These are phyloP conservation scores for Cyanistes caeruleus DNA, from an alignment of 2,113 vertebrate genomes.

Conservation along the genomic window DNA sequence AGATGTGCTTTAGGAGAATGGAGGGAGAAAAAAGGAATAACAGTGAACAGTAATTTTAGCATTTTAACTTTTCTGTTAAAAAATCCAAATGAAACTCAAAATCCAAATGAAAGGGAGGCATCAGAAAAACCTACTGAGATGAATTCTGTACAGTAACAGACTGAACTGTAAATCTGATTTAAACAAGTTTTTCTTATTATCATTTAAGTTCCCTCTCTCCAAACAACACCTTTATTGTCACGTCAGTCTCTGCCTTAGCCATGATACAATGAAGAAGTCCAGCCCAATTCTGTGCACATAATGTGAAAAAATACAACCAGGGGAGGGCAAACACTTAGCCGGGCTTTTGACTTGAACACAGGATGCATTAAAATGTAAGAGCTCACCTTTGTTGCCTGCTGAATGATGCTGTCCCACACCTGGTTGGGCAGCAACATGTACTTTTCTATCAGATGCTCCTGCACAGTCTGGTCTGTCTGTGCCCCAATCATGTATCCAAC, in stretches of 20 bases:
- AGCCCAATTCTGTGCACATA: rapidly evolving
- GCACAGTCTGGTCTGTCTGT: conserved; percentile 96
- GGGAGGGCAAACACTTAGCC: neutral
- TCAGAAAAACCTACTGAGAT: neutral
- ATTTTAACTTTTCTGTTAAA: neutral
- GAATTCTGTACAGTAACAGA: neutral
- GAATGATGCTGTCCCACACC: conserved; percentile 99
- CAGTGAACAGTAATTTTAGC: neutral
- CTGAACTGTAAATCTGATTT: neutral
- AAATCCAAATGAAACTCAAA: neutral
- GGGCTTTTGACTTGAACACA: neutral
- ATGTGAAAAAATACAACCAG: neutral
- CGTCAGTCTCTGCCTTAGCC: neutral
- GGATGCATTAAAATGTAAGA: neutral
- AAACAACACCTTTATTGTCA: neutral
- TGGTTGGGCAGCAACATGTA: conserved; percentile 99
- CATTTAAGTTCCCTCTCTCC: neutral
- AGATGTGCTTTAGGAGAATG: neutral
- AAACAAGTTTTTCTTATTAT: neutral
- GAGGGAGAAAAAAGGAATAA: neutral
- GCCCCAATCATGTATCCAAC: conserved; percentile 99
- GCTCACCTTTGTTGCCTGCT: conserved; percentile 97
- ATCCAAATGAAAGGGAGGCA: neutral
- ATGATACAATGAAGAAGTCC: neutral
- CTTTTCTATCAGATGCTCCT: conserved; percentile 98